Conservation (phyloP, 2,888 invertebrate species). For the Bellardia bayeri region DNA sequence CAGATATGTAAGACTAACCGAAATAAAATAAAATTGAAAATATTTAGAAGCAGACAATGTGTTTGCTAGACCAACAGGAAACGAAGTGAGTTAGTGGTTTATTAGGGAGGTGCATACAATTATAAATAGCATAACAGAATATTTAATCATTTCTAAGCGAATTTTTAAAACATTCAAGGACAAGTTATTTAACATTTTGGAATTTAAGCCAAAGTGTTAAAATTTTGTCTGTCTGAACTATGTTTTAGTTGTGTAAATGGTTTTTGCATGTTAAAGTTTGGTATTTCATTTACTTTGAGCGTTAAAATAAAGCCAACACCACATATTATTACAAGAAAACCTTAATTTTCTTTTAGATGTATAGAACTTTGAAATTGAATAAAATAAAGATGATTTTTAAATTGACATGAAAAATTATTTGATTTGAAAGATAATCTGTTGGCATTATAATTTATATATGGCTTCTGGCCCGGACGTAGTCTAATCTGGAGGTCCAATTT, state of each 20-base stretch:
- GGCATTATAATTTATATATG: too few relatives aligned
- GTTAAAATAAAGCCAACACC: not conserved
- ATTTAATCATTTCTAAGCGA: too few relatives aligned
- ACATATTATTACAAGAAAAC: too few relatives aligned
- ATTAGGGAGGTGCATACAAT: conserved; percentile 21
- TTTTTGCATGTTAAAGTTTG: not conserved
- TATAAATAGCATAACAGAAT: not conserved
- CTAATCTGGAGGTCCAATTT: too few relatives aligned
- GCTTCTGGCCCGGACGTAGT: too few relatives aligned
- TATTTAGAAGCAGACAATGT: conserved; percentile 3
- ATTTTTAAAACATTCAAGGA: not conserved
- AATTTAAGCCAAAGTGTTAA: not conserved
- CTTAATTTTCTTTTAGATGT: too few relatives aligned
- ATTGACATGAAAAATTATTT: too few relatives aligned
- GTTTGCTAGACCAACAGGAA: not conserved
- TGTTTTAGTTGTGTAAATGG: too few relatives aligned
- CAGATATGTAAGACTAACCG: conserved; percentile 23
- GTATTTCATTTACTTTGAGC: not conserved
- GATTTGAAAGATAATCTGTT: too few relatives aligned
- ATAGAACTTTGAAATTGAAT: too few relatives aligned
- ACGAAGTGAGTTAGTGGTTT: not conserved
- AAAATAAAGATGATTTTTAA: too few relatives aligned
- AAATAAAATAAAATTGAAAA: not conserved
- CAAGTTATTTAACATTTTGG: not conserved
- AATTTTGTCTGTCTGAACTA: not conserved